phyloP scores from a whole-genome alignment of 2,113 vertebrate genomes.

The Cyphomyrus discorhynchus region DNA sequence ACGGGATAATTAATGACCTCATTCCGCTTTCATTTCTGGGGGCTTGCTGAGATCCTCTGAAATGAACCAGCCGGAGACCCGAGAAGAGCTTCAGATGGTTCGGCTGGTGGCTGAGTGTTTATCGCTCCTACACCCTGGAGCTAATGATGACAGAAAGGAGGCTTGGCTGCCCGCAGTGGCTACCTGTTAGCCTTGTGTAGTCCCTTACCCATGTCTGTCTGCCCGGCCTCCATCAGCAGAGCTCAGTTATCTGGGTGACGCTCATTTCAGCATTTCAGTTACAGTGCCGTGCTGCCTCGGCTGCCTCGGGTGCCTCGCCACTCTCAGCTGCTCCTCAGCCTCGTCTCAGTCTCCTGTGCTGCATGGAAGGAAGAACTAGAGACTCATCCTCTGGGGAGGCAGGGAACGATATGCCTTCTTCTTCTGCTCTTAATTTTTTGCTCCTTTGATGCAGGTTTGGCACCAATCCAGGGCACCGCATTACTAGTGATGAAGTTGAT shows the following conservation, averaged over 20 bases:
- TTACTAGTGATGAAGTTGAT: background rate
- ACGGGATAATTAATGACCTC: constrained; percentile 66
- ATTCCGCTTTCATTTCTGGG: constrained; percentile 49
- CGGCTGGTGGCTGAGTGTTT: constrained; percentile 42
- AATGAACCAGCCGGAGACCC: constrained; percentile 44
- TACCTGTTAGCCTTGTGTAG: background rate
- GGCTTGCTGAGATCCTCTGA: constrained; percentile 42
- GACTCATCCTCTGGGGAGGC: background rate
- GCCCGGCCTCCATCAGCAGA: background rate
- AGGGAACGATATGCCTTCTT: background rate
- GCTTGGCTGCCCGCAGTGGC: background rate
- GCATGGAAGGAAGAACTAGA: background rate
- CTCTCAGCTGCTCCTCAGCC: too few relatives aligned
- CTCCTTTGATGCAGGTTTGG: background rate
- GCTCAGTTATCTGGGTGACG: background rate
- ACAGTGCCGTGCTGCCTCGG: background rate
- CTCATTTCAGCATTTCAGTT: background rate
- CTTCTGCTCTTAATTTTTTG: background rate
- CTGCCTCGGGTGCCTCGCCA: too few relatives aligned
- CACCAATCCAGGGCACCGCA: background rate
- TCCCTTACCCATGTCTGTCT: background rate
- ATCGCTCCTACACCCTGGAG: background rate
- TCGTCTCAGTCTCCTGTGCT: background rate
- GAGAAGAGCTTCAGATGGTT: constrained; percentile 25
- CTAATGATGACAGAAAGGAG: background rate